Conservation (phyloP, 2,113 vertebrate genomes). For the Channa argus region DNA sequence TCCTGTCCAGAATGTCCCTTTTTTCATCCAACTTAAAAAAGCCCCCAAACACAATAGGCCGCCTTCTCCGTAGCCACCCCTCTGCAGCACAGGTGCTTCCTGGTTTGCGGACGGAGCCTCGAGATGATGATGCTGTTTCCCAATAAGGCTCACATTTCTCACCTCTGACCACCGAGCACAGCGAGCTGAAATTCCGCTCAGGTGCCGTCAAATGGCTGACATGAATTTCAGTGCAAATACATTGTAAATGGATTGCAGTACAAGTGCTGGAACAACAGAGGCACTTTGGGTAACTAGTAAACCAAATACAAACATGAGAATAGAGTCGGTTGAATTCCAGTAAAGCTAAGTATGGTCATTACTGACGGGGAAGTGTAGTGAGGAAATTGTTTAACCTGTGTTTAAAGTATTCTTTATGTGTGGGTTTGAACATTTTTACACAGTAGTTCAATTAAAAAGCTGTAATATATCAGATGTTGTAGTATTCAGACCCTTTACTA, state of each 20-base stretch:
- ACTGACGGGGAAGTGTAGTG: too few species aligned
- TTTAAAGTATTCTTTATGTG: too few species aligned
- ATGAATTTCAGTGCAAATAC: background rate
- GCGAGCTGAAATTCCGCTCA: constrained; percentile 29
- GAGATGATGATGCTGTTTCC: constrained; percentile 68
- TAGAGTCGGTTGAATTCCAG: too few species aligned
- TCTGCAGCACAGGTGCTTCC: constrained; percentile 78
- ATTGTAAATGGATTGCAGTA: background rate
- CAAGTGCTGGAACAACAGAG: background rate
- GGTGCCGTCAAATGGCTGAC: constrained; percentile 8
- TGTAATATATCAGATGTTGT: background rate
- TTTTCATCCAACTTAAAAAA: constrained; percentile 73
- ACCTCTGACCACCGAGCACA: constrained; percentile 51
- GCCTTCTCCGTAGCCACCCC: constrained; percentile 22
- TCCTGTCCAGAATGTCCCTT: constrained; percentile 74
- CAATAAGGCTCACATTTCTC: constrained; percentile 53
- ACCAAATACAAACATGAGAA: too few species aligned
- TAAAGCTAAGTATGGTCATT: too few species aligned
- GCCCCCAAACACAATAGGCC: constrained; percentile 72
- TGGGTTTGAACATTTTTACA: background rate
- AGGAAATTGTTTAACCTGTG: too few species aligned
- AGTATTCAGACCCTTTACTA: too few species aligned
- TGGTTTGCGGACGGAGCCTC: constrained; percentile 63
- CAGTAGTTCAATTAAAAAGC: background rate
- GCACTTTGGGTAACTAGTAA: constrained; percentile 21